Base-by-base conservation (phyloP, 2,113 vertebrate species). In the Piaya cayana region DNA sequence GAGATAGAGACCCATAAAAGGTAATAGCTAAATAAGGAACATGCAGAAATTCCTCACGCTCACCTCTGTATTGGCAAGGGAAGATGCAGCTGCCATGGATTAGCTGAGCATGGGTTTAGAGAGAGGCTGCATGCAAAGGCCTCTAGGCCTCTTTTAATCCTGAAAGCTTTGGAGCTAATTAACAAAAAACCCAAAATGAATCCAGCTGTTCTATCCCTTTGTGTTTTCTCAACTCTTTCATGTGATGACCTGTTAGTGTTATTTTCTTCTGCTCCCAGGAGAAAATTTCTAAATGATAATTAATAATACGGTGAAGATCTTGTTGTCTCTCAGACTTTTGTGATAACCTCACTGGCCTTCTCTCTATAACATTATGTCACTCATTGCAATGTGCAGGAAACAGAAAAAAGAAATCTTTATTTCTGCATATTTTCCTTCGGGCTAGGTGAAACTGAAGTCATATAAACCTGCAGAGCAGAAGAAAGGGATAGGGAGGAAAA, bases 41-140 rank as follows among this genome's bases (percentile, higher is more conserved):
- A 78, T 4, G 5, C 83, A 97, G 75, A 95, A 96, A 95, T 96
- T 88, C 87, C 91, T 92, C 86, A 90, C 68, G 9, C 91, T 97
- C 92, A 97, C 97, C 97, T 95, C 96, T 68, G 21, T 75, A 72
- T 56, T 93, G 94, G 96, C 93, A 96, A 93, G 78, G 67, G 62
- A 96, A 96, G 95, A 92, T 91, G 81, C 90, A 96, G 95, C 92
- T 97, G 95, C 92, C 94, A 92, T 0, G 58, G 94, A 97, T 97
- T 97, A 96, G 56, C 86, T 78, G 93, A 96, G 29, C 80, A 92
- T 78, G 88, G 87, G 74, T 78, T 92, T 89, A 84, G 71, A 85
- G 76, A 67, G n/a, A 79, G 47, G 23, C 60, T 85, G 30, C 12
- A 84, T 85, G 49, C 55, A 95, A 93, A 86, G 59, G n/a, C 45